Conservation (phyloP, 2,888 invertebrate species). For the Euphydryas editha region DNA sequence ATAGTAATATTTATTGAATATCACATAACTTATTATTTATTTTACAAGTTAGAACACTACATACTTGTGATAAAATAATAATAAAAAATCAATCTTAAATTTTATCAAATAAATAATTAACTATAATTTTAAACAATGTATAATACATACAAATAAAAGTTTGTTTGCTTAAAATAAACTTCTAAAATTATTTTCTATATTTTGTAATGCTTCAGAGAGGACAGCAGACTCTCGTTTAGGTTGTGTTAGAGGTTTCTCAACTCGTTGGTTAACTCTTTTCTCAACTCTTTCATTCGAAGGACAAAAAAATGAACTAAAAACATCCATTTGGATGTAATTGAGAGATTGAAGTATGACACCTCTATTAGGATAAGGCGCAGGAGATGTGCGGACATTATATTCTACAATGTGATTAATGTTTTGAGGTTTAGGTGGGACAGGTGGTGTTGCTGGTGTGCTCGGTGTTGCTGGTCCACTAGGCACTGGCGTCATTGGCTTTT, state of each 20-base stretch:
- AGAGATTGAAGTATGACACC: slow-evolving; percentile 75
- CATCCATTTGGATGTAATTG: slow-evolving; percentile 80
- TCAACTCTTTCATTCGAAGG: slow-evolving; percentile 46
- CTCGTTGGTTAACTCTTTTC: slow-evolving; percentile 42
- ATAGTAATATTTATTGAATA: slow-evolving; percentile 16
- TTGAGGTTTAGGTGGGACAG: slow-evolving; percentile 43
- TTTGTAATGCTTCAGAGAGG: slow-evolving; percentile 65
- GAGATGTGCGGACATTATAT: slow-evolving; percentile 43
- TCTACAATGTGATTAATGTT: slow-evolving; percentile 43
- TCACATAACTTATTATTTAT: slow-evolving; percentile 18
- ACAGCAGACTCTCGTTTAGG: slow-evolving; percentile 62
- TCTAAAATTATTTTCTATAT: slow-evolving; percentile 75
- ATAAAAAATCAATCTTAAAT: slow-evolving; percentile 25
- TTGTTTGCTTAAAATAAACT: slow-evolving; percentile 68
- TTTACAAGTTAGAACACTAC: slow-evolving; percentile 24
- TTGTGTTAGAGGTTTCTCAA: slow-evolving; percentile 49
- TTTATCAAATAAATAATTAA: slow-evolving; percentile 41
- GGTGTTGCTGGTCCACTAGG: slow-evolving; percentile 40
- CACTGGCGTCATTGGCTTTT: slow-evolving; percentile 46
- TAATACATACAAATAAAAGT: slow-evolving; percentile 31
- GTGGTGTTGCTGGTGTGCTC: slow-evolving; percentile 42
- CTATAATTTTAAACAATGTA: slow-evolving; percentile 41
- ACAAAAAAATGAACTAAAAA: slow-evolving; percentile 71
- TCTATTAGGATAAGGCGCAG: slow-evolving; percentile 74
- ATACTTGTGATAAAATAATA: slow-evolving; percentile 27